phyloP scores from a whole-genome alignment of 2,888 invertebrate genomes.

The Alcis repandata region DNA sequence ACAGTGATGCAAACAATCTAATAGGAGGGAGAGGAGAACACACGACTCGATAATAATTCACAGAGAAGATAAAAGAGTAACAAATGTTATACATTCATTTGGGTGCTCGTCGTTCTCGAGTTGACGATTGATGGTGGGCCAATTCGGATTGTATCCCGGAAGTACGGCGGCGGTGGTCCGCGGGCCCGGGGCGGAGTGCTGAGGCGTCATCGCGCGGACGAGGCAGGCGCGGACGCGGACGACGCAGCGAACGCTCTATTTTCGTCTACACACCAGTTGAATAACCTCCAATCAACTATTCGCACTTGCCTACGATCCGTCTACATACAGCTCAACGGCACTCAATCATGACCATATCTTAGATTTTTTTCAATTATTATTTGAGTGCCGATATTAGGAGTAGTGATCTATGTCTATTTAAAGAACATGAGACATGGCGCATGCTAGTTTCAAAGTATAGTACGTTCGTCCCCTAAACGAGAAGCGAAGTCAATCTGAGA shows the following conservation, averaged over 20 bases:
- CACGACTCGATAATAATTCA: conserved; percentile 29
- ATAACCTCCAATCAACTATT: conserved; percentile 87
- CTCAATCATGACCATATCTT: conserved; percentile 50
- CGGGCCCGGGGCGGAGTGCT: conserved; percentile 58
- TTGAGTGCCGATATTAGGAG: conserved; percentile 5
- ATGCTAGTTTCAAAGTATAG: conserved; percentile 20
- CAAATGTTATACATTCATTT: conserved; percentile 35
- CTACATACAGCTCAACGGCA: conserved; percentile 58
- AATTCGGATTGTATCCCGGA: conserved; percentile 73
- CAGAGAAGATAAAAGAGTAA: conserved; percentile 30
- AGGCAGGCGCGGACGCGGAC: conserved; percentile 68
- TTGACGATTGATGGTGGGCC: conserved; percentile 57
- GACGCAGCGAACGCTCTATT: conserved; percentile 78
- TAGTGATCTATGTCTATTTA: conserved; percentile 31
- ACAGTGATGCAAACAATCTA: conserved; percentile 7
- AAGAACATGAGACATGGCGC: conserved; percentile 9
- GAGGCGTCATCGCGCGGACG: conserved; percentile 59
- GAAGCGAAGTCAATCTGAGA: conserved; percentile 41
- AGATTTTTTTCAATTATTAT: conserved; percentile 9
- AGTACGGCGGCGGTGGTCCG: conserved; percentile 57
- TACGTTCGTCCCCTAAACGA: conserved; percentile 23
- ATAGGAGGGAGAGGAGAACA: conserved; percentile 14
- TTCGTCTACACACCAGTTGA: conserved; percentile 82
- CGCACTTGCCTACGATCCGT: conserved; percentile 77
- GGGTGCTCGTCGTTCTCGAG: conserved; percentile 42